These are phyloP conservation scores for Argentina silus DNA, from an alignment of 2,797 vertebrate species.

Conservation along the genomic window DNA sequence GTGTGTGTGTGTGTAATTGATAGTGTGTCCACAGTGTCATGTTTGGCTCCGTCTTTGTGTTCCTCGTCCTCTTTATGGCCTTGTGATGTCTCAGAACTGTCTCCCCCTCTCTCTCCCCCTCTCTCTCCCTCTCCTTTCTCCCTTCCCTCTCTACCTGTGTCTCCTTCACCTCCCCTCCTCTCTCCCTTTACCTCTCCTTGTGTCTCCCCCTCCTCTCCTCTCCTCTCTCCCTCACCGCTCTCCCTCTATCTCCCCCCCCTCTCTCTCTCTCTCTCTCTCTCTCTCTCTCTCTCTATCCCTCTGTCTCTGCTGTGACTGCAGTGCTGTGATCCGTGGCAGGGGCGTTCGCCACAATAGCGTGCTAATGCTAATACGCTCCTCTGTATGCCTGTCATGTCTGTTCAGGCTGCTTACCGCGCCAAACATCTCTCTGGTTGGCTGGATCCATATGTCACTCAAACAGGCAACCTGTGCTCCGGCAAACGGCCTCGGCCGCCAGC, in stretches of 20 bases:
- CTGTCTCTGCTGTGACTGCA: background rate
- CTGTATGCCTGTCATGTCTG: constrained; percentile 79
- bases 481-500: constrained; percentile 69
- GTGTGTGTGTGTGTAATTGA: background rate
- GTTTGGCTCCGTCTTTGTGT: background rate
- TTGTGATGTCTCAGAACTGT: background rate
- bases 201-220: constrained; percentile 49
- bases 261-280: constrained; percentile 24
- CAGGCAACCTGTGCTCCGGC: constrained; percentile 79
- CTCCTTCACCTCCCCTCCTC: constrained; percentile 18
- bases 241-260: constrained; percentile 14
- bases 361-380: constrained; percentile 72
- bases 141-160: constrained; percentile 24
- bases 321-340: constrained; percentile 25
- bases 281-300: constrained; percentile 1
- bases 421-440: constrained; percentile 86
- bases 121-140: constrained; percentile 12
- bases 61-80: background rate
- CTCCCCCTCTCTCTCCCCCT: background rate
- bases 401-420: constrained; percentile 80
- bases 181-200: constrained; percentile 40
- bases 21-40: too few species aligned
- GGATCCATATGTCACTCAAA: constrained; percentile 91
- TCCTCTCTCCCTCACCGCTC: constrained; percentile 23
- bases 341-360: constrained; percentile 15